Evolutionary conservation across 2,797 vertebrate species (phyloP).

Genomic region (Anableps anableps): DNA sequence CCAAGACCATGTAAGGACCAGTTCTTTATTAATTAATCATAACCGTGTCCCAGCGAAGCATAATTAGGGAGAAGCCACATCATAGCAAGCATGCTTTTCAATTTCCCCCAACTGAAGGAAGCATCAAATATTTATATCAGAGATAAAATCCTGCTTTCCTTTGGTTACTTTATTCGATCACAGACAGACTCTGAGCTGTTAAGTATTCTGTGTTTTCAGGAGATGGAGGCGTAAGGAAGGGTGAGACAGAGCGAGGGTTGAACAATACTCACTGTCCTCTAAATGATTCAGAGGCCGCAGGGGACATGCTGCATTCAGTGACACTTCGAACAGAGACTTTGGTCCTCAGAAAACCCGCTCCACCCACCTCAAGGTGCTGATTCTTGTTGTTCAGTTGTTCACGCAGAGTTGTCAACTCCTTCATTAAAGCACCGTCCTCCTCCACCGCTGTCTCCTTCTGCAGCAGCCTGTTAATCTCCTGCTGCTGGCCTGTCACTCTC

Average conservation of each 20-base stretch:
- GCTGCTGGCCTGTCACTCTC: slow-evolving; percentile 83
- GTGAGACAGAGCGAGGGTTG: slow-evolving; percentile 30
- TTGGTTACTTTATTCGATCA: slow-evolving; percentile 31
- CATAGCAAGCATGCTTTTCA: slow-evolving; percentile 83
- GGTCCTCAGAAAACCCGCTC: slow-evolving; percentile 63
- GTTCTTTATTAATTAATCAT: slow-evolving; percentile 99
- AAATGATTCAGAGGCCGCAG: slow-evolving; percentile 81
- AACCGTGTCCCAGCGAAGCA: slow-evolving; percentile 91
- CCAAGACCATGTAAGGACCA: slow-evolving; percentile 86
- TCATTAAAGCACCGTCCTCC: slow-evolving; percentile 83
- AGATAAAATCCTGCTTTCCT: slow-evolving; percentile 85
- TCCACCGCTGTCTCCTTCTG: slow-evolving; percentile 80
- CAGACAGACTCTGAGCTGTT: slow-evolving; percentile 48
- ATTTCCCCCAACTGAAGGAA: slow-evolving; percentile 87
- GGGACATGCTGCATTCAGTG: slow-evolving; percentile 81
- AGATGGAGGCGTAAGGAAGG: slow-evolving; percentile 32
- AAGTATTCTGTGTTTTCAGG: slow-evolving; percentile 64
- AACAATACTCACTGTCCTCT: slow-evolving; percentile 43
- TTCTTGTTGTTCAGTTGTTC: slow-evolving; percentile 87
- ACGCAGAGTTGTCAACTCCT: slow-evolving; percentile 85
- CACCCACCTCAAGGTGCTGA: slow-evolving; percentile 89
- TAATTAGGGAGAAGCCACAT: slow-evolving; percentile 96
- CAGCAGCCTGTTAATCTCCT: slow-evolving; percentile 85
- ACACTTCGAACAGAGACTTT: slow-evolving; percentile 68
- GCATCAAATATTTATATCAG: slow-evolving; percentile 99